A percentile compares a stretch with the other conserved stretches of the same genome.
These are phyloP conservation scores for Eupelmus urozonus DNA, from an alignment of 2,888 invertebrate species.

Conservation along the genomic window DNA sequence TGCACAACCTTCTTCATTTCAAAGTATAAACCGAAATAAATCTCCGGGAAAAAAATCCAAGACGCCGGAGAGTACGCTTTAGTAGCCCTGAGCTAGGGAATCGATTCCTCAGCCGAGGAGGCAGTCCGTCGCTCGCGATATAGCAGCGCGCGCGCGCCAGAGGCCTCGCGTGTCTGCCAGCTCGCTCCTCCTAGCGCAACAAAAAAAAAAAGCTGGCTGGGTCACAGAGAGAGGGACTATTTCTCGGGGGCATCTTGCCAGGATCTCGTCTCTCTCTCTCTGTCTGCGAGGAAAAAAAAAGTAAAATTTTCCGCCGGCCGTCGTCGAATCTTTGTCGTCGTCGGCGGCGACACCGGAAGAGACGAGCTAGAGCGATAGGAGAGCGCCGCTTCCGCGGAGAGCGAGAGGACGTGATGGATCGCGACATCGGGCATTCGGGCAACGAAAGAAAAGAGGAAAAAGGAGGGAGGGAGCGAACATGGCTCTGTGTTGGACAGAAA, in stretches of 20 bases:
- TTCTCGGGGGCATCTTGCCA: constrained; percentile 59
- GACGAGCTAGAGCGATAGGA: constrained; percentile 40
- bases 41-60: background rate
- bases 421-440: constrained; percentile 71
- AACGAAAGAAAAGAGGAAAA: constrained; percentile 59
- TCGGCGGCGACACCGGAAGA: constrained; percentile 53
- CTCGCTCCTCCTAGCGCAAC: constrained; percentile 2
- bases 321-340: constrained; percentile 39
- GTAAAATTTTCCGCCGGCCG: constrained; percentile 61
- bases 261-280: constrained; percentile 42
- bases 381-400: constrained; percentile 45
- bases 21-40: background rate
- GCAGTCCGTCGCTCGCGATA: constrained; percentile 40
- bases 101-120: constrained; percentile 46
- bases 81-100: constrained; percentile 18
- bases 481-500: constrained; percentile 10
- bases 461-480: constrained; percentile 54
- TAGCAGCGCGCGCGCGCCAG: background rate
- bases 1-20: background rate
- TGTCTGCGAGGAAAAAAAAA: constrained; percentile 22
- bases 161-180: constrained; percentile 13
- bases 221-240: constrained; percentile 44
- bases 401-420: constrained; percentile 70
- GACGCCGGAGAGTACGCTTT: background rate
- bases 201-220: constrained; percentile 54